Base-by-base conservation (phyloP, 2,113 vertebrate genomes). In the Todiramphus chloris region DNA sequence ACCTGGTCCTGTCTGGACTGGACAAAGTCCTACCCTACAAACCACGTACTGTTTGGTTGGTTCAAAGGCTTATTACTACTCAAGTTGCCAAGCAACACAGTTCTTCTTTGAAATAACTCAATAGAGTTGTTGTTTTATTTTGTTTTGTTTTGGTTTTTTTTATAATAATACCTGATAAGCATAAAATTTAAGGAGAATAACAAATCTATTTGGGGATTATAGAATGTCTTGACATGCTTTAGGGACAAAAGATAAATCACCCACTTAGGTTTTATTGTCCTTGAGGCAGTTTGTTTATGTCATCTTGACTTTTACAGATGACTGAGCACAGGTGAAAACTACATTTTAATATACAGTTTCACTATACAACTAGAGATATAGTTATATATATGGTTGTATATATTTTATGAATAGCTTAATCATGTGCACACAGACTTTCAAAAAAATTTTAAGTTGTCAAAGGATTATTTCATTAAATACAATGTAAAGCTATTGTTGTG, bases 381-480 rank as follows among this genome's bases (percentile, higher is more conserved):
- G 2, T 48, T 68, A 13, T 17, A 10, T 13, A 24, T 48, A 24
- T 41, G 6, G 1, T 20, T 82, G 25, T 30, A 48, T 9, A 12
- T 24, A 55, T 79, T 41, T 73, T 37, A 64, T 28, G 2, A 30
- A 10, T 31, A 59, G 4, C 3, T 58, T 58, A 53, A 55, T 25
- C 64, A 31, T 28, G 75, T 4, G 5, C 17, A 68, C 20, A 79
- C 17, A 88, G 77, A 85, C 24, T 70, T 93, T 68, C 9, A 51
- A 44, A 81, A 55, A 62, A 1, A 75, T 46, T 85, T 64, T 74
- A 51, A 83, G 43, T 63, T 63, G 39, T 60, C 11, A 53, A 84
- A 92, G 5, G 14, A 93, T 13, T 66, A 83, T 95, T 96, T 96
- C 63, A 94, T 91, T 94, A 95, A 96, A 90, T 50, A 78, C 85